Evolutionary conservation across 2,113 vertebrate species (phyloP).

Genomic region (Halcyon malimbica): DNA sequence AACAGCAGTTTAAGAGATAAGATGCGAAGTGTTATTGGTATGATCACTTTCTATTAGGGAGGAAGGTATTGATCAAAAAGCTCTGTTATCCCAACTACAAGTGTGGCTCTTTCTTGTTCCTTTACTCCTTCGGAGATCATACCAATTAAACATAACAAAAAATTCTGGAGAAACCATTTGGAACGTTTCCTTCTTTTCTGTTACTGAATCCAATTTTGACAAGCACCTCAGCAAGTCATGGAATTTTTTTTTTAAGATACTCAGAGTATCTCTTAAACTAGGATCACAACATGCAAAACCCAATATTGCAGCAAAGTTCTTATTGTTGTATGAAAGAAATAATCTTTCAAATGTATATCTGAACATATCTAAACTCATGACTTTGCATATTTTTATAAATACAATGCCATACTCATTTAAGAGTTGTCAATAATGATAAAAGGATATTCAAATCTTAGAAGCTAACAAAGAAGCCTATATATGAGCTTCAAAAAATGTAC

Average conservation of each 20-base stretch:
- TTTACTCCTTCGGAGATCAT: neutral
- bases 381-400: neutral
- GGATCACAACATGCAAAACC: neutral
- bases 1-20: neutral
- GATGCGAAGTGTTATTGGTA: fast-evolving
- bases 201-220: neutral
- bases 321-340: neutral
- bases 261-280: neutral
- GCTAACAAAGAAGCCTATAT: neutral
- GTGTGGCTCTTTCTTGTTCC: fast-evolving
- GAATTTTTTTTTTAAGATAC: neutral
- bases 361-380: neutral
- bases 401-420: neutral
- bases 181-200: neutral
- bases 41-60: neutral
- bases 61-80: neutral
- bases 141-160: neutral
- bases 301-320: neutral
- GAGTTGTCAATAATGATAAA: neutral
- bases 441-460: neutral
- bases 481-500: neutral
- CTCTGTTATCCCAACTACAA: neutral
- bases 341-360: neutral
- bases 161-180: neutral
- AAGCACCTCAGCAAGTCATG: neutral